Conservation (phyloP, 2,888 invertebrate genomes). For the Archaeoteleia sp. region DNA sequence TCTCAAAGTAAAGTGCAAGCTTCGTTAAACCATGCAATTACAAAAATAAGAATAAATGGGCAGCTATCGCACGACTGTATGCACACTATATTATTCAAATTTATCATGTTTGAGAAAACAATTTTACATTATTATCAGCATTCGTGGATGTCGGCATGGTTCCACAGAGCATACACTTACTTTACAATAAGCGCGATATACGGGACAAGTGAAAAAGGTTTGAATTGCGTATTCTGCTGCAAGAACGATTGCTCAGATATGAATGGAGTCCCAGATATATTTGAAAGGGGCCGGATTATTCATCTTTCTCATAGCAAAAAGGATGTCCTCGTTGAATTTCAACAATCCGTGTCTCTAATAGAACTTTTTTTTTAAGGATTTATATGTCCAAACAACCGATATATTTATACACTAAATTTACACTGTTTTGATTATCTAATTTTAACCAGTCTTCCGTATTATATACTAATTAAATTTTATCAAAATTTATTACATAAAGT, state of each 20-base stretch:
- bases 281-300: conserved; percentile 44
- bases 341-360: conserved; percentile 57
- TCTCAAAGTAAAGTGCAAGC: conserved; percentile 53
- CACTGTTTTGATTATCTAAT: too few species aligned
- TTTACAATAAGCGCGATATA: conserved; percentile 29
- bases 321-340: conserved; percentile 57
- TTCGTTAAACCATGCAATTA: conserved; percentile 57
- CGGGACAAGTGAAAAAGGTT: conserved; percentile 30
- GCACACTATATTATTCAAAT: conserved; percentile 6
- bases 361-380: conserved; percentile 39
- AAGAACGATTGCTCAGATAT: conserved; percentile 26
- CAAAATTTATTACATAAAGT: not conserved
- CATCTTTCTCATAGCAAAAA: conserved; percentile 55
- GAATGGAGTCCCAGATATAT: conserved; percentile 40
- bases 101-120: too few species aligned
- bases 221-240: conserved; percentile 45
- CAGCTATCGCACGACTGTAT: conserved; percentile 20
- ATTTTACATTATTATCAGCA: too few species aligned
- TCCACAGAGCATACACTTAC: conserved; percentile 58
- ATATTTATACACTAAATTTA: too few species aligned
- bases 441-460: too few species aligned
- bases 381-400: not conserved
- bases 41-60: not conserved
- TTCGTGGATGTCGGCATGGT: too few species aligned
- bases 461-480: too few species aligned